Evolutionary conservation across 2,888 invertebrate genomes (phyloP), one percentile per base, ranked within the genome.

Genomic region (Lasioglossum calceatum): DNA sequence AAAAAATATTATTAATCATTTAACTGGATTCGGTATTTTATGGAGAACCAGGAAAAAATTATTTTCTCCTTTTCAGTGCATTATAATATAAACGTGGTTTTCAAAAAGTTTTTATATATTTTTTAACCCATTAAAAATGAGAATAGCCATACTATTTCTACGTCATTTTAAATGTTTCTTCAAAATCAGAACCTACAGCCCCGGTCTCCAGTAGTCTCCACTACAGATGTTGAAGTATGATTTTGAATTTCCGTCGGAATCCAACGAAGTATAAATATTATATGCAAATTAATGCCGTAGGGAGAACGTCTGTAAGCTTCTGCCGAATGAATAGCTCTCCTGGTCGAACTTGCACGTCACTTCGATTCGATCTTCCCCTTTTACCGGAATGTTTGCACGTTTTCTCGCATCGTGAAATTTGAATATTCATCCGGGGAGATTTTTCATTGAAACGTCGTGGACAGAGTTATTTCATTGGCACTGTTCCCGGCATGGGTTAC

Each of bases 391-490:
- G 70, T 39, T 70, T 12, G 23, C 14, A 42, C 70, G n/a, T n/a
- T n/a, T 71, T n/a, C 39, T 71, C 42, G 42, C 39, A 42, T 71
- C 70, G 70, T 0, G n/a, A 42, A 39, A 42, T 42, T 42, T 71
- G 70, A 71, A 71, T 71, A 42, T 71, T 42, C 67, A 39, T 67
- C 36, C 1, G 67, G 12, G 10, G 23, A 42, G 12, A 71, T 71
- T 71, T 70, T 39, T 71, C 39, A 71, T 71, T n/a, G 42, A 47
- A 74, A 50, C 47, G 47, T 73, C 47, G 16, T 4, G 39, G 44
- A 44, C 44, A 73, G n/a, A 19, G 23, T 27, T 32, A 32, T n/a
- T 32, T 44, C 27, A 47, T 32, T 32, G 39, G 32, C n/a, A 19
- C 19, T 7, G 39, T 23, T 50, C 7, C 58, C 32, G 5, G 32